phyloP scores from a whole-genome alignment of 2,113 vertebrate genomes.

The Triplophysa dalaica region DNA sequence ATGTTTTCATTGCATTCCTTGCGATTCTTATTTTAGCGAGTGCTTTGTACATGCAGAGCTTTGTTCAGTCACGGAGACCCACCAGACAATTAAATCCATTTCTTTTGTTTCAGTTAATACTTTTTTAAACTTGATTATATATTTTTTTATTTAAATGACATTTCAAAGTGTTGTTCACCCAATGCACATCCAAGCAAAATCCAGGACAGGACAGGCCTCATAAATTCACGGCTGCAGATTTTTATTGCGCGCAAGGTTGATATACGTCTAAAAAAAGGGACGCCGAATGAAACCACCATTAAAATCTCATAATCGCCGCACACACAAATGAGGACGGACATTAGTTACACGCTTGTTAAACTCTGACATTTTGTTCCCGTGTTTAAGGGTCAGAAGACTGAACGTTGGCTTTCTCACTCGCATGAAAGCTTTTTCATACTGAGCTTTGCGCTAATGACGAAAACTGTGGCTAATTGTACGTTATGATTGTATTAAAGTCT shows the following conservation, averaged over 20 bases:
- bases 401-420: not conserved
- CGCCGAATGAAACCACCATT: not conserved
- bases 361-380: conserved; percentile 37
- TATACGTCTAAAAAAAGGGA: too few relatives aligned
- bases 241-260: not conserved
- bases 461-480: conserved; percentile 31
- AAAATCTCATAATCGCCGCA: conserved; percentile 11
- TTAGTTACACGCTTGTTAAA: conserved; percentile 36
- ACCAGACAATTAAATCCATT: not conserved
- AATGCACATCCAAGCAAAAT: too few relatives aligned
- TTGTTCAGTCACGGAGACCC: not conserved
- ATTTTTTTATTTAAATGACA: too few relatives aligned
- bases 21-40: conserved; percentile 44
- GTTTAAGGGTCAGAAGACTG: conserved; percentile 27
- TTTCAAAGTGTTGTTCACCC: too few relatives aligned
- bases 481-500: conserved; percentile 29
- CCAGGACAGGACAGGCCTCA: too few relatives aligned
- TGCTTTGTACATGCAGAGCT: conserved; percentile 37
- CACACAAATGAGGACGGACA: conserved; percentile 20
- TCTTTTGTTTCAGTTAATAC: too few relatives aligned
- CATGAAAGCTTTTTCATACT: not conserved
- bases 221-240: too few relatives aligned
- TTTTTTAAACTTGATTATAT: too few relatives aligned
- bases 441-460: conserved; percentile 1
- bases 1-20: conserved; percentile 1